These are phyloP conservation scores for Poecilia picta DNA, from an alignment of 2,797 vertebrate genomes.

Conservation along the genomic window DNA sequence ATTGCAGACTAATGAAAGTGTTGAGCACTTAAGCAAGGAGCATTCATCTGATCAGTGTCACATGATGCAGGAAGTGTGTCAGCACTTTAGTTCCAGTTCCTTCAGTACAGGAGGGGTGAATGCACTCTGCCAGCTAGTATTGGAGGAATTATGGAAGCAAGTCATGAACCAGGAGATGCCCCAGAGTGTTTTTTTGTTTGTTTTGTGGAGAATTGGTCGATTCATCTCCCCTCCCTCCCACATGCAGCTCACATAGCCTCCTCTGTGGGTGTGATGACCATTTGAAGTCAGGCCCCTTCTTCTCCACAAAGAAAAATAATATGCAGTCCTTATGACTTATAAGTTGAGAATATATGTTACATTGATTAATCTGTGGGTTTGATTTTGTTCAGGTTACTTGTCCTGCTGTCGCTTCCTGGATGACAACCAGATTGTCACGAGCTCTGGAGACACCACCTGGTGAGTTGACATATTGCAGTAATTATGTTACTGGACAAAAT, in stretches of 20 bases:
- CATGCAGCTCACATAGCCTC: conserved; percentile 2
- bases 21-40: conserved; percentile 62
- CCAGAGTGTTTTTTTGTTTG: conserved; percentile 30
- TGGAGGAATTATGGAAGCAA: conserved; percentile 55
- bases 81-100: conserved; percentile 74
- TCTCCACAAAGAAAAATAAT: conserved; percentile 2
- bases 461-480: conserved; percentile 78
- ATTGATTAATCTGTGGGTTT: conserved; percentile 31
- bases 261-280: neutral
- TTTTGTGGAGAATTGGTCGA: conserved; percentile 31
- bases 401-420: conserved; percentile 99
- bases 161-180: conserved; percentile 38
- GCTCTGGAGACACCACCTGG: conserved; percentile 99
- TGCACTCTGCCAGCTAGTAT: conserved; percentile 40
- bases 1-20: conserved; percentile 48
- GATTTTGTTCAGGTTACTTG: conserved; percentile 88
- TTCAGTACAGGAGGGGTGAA: conserved; percentile 52
- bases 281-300: neutral
- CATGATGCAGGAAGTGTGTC: conserved; percentile 80
- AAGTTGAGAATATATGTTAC: neutral
- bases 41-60: conserved; percentile 76
- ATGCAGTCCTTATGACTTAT: neutral
- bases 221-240: conserved; percentile 23
- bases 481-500: neutral
- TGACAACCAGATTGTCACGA: conserved; percentile 99